Evolutionary conservation across 2,797 vertebrate species (phyloP), one percentile per base, ranked within the genome.

Genomic region (Danio jaintianensis): DNA sequence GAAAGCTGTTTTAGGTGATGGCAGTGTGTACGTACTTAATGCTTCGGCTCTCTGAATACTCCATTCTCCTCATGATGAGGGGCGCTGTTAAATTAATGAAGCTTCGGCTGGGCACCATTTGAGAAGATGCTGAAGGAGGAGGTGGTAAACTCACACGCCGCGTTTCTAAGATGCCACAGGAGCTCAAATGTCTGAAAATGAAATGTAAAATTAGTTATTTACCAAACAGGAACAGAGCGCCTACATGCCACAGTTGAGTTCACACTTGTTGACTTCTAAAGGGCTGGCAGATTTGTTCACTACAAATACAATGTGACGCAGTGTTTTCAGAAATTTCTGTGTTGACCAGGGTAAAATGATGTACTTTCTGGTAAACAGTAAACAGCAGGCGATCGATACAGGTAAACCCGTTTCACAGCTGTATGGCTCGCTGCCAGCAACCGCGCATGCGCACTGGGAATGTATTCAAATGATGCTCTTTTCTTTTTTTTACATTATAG

Each of bases 21-120:
- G 18, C 7, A 6, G 15, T 53, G n/a, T 29, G 0, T 2, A 78
- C 90, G 90, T 79, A 93, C 93, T 82, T 76, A n/a, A 94, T 38
- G 1, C 85, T 88, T 80, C 89, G 84, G 73, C 71, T 78, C 84
- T 95, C 94, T 0, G 88, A 84, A 83, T 94, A 94, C 81, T 95
- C 93, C 70, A 93, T 92, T 86, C 91, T 92, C 67, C 89, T 89
- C 10, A 86, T 52, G 62, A 86, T 78, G 61, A 91, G 74, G 22
- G 92, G 79, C 4, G 80, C 84, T 0, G 85, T 89, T 79, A 94
- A 85, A 86, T 90, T 93, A 84, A 95, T 86, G 84, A 95, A 94
- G 86, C 84, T 87, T 43, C 92, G 68, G 48, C 66, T 79, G 40
- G 90, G 88, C 11, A 81, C 50, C 77, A 38, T 45, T 2, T 78